Evolutionary conservation across 2,888 invertebrate species (phyloP), one percentile per base, ranked within the genome.

Genomic region (Anaspis maculata): DNA sequence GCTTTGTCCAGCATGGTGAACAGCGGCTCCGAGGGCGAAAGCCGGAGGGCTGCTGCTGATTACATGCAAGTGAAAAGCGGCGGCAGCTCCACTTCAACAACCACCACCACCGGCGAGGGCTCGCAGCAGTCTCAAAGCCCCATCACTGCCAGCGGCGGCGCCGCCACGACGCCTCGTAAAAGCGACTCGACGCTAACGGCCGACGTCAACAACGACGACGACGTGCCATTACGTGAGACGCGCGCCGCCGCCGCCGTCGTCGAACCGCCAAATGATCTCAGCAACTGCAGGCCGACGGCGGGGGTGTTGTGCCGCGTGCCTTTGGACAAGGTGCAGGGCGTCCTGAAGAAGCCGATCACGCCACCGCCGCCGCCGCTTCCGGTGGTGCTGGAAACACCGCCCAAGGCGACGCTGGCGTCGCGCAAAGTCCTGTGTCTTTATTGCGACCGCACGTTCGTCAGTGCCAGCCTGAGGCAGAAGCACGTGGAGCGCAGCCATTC

Each of bases 401-500:
- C 9, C 19, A 19, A 9, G 9, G 31, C 24, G 13, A 25, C 26
- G 19, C 33, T 47, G 41, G 37, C 45, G 26, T 40, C 54, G 23
- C 48, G 56, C 3, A 65, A 62, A 48, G 45, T 66, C 26, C 49
- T 67, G 42, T 68, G 68, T 49, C 49, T 67, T 28, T 68, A 64
- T 48, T 68, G 68, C 48, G 67, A 68, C 42, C 55, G 67, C 21
- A 62, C 65, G 19, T 67, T 67, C 41, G 59, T 62, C 26, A 66
- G 61, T 39, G 52, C 57, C 26, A 61, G 57, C 48, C 46, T 67
- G 37, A 49, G 61, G 34, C 64, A 63, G 44, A 67, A 66, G 42
- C 68, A 68, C 48, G 62, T 66, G n/a, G 65, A 66, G 37, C 54
- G 67, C 31, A 57, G 56, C 31, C 68, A 68, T 48, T 64, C 63